phyloP scores from a whole-genome alignment of 2,113 vertebrate genomes.

The Nycticryphes semicollaris region DNA sequence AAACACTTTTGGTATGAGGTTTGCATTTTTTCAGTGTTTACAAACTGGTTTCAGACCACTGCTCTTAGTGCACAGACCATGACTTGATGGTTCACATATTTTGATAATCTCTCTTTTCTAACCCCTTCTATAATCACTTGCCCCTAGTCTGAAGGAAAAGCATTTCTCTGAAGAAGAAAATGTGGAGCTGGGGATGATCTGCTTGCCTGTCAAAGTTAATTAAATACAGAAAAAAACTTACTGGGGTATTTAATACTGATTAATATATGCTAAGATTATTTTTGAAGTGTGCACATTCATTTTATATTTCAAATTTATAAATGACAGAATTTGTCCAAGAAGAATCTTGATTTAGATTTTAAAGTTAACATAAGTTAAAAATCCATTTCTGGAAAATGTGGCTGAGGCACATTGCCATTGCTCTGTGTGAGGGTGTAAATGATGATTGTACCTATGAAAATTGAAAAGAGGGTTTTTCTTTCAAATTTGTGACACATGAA shows the following conservation, averaged over 20 bases:
- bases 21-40: constrained; percentile 8
- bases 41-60: neutral
- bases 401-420: neutral
- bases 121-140: neutral
- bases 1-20: constrained; percentile 1
- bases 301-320: neutral
- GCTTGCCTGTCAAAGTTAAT: neutral
- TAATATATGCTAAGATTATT: neutral
- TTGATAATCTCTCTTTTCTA: neutral
- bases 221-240: neutral
- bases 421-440: neutral
- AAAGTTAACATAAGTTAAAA: neutral
- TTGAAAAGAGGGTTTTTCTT: neutral
- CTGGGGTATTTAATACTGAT: neutral
- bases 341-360: neutral
- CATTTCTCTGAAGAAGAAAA: neutral
- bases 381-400: neutral
- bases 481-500: neutral
- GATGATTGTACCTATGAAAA: neutral
- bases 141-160: neutral
- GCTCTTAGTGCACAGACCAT: neutral
- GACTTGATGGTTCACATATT: neutral
- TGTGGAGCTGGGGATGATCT: neutral
- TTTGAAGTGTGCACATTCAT: neutral
- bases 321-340: neutral